Percentiles rank a stretch among this genome's conserved stretches.
These are phyloP conservation scores for Epinephelus awoara DNA, from an alignment of 2,797 vertebrate species.

Conservation along the genomic window DNA sequence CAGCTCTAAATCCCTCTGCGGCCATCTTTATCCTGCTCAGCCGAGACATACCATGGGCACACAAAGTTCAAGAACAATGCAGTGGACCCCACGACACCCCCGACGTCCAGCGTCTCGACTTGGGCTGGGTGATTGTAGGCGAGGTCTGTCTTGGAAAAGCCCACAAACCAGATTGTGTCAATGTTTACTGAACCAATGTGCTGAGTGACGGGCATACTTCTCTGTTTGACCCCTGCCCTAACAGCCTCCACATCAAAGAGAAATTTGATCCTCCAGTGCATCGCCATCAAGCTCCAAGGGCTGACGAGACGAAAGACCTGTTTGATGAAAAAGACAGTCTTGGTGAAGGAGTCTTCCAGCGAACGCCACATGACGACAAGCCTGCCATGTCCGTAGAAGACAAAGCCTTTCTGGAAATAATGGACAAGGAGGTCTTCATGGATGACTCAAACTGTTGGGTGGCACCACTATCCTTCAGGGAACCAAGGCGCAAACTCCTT, in stretches of 20 bases:
- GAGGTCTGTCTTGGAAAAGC: constrained; percentile 31
- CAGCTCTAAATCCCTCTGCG: constrained; percentile 13
- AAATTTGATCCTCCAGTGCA: background rate
- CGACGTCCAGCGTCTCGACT: constrained; percentile 5
- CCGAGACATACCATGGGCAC: background rate
- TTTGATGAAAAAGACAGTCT: background rate
- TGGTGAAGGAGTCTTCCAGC: background rate
- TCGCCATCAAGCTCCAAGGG: background rate
- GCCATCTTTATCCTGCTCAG: constrained; percentile 25
- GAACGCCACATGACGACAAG: background rate
- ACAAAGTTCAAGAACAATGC: constrained; percentile 1
- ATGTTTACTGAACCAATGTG: background rate
- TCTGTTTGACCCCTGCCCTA: constrained; percentile 6
- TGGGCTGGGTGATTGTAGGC: constrained; percentile 25
- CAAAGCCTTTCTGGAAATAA: background rate
- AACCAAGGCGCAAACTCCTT: background rate
- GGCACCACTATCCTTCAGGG: background rate
- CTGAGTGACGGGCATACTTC: background rate
- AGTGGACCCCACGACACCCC: constrained; percentile 9
- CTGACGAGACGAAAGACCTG: background rate
- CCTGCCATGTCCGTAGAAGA: constrained; percentile 2
- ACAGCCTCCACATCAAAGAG: constrained; percentile 2
- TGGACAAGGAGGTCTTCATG: background rate
- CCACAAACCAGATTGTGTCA: background rate
- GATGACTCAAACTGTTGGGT: constrained; percentile 16